Evolutionary conservation across 2,113 vertebrate genomes (phyloP), one percentile per base, ranked within the genome.

Genomic region (Sitta europaea): DNA sequence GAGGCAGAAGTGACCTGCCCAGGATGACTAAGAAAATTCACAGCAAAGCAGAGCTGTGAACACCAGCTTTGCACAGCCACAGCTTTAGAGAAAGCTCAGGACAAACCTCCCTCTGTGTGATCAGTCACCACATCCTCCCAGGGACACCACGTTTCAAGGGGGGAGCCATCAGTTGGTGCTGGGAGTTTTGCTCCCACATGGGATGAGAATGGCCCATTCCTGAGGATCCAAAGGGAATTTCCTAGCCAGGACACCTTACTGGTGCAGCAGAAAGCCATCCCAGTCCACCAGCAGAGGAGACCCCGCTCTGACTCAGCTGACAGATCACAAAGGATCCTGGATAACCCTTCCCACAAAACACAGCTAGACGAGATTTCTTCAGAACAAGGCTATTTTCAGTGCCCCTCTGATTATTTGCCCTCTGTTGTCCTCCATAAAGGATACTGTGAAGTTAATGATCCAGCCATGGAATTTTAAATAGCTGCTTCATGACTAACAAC

Each of bases 401-500:
- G 86, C 86, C 88, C 59, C 72, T 90, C 67, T 29, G 61, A 58
- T 81, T 83, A 74, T 90, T 79, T 80, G 81, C 83, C 47, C 92
- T 92, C 76, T 57, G 54, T 95, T 91, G 84, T 80, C 88, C 73
- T 74, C 94, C 91, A 73, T 88, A 38, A 93, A 70, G 91, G 94
- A 96, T 92, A 67, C 96, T 96, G 96, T 78, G 95, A 97, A 96
- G 92, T 90, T 96, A 96, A 89, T 94, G 93, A 94, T 86, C 95
- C 93, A 70, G 40, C 53, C 25, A 0, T 93, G 83, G 95, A 82
- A 58, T 96, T 94, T 90, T 92, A 95, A 97, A 98, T 98, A 97
- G 97, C 97, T 96, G 96, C 96, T 97, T 96, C 97, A 97, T 97
- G 97, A 97, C 97, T 97, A 92, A 97, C 97, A 97, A 98, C 98